These are phyloP conservation scores for Mayetiola destructor DNA, from an alignment of 2,888 invertebrate species.

Conservation along the genomic window DNA sequence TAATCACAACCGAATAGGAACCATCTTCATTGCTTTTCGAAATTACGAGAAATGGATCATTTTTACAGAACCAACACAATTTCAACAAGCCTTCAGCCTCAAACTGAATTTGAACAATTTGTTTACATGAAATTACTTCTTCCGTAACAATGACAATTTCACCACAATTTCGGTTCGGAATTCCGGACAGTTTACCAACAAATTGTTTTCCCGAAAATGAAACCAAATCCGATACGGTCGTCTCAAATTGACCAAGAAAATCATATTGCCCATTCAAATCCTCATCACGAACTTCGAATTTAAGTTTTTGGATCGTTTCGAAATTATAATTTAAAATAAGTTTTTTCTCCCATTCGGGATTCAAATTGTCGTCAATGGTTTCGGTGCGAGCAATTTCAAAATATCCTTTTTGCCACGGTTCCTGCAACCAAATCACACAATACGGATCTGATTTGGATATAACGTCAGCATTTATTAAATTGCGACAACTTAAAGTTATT, in stretches of 20 bases:
- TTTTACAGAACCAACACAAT: not conserved
- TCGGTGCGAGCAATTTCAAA: slow-evolving; percentile 6
- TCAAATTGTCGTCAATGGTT: not conserved
- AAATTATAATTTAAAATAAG: slow-evolving; percentile 9
- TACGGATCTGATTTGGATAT: slow-evolving; percentile 5
- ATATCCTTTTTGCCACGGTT: slow-evolving; percentile 2
- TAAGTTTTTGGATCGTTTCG: slow-evolving; percentile 7
- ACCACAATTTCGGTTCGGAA: not conserved
- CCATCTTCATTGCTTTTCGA: slow-evolving; percentile 4
- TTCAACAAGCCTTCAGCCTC: not conserved
- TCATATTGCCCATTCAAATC: not conserved
- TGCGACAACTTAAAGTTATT: slow-evolving; percentile 3
- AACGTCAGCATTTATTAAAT: slow-evolving; percentile 2
- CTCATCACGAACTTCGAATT: slow-evolving; percentile 6
- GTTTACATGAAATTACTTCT: not conserved
- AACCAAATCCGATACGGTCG: slow-evolving; percentile 1
- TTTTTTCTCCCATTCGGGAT: slow-evolving; percentile 14
- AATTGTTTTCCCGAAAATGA: slow-evolving; percentile 6
- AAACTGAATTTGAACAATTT: slow-evolving; percentile 6
- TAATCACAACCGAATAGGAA: not conserved
- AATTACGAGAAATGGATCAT: slow-evolving; percentile 12
- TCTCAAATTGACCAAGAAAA: slow-evolving; percentile 4
- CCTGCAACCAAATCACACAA: not conserved
- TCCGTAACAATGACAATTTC: not conserved
- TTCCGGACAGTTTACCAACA: not conserved